Base-by-base conservation (phyloP, 2,113 vertebrate genomes). In the Ophthalmotilapia sp. region DNA sequence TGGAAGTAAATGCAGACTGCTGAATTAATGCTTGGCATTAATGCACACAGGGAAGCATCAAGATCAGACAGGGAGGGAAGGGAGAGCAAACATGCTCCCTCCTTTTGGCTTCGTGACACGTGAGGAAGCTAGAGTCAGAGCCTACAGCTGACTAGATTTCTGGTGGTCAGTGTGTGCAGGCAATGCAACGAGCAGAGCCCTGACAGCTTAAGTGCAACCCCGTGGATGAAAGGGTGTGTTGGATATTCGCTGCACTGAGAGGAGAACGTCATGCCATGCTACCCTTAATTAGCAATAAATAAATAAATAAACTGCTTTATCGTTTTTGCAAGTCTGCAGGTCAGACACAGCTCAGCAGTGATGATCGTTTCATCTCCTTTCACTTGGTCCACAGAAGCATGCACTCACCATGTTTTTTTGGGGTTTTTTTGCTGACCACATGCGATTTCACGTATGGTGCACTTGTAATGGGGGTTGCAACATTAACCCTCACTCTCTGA, bases 361-460 rank as follows among this genome's bases (percentile, higher is more conserved):
- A 31, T 82, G 26, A 83, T 89, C 7, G 70, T 82, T 81, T 49
- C 23, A 58, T 68, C 45, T 88, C 88, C 79, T 49, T 56, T 86
- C 84, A 86, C 88, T 60, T 86, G 36, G 53, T 45, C 21, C 54
- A 58, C 85, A 81, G 81, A 82, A 42, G 53, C 89, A 88, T 88
- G 80, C 90, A 80, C 80, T 83, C 85, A 73, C 62, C 40, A 17
- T 68, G 33, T 3, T 47, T 83, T 62, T 31, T 29, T 2, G 4
- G 31, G 1, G 0, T 2, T 33, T 33, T 60, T 77, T 95, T 94
- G 92, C 93, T 92, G 92, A 93, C 83, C 85, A 51, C 80, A 88
- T 87, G 73, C 83, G 40, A 89, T 91, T 90, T 82, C n/a, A 88
- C 81, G 79, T 89, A 92, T 90, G 86, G 82, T 88, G 80, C 42